Base-by-base conservation (phyloP, 2,888 invertebrate species). In the Trissolcus brochymenae region DNA sequence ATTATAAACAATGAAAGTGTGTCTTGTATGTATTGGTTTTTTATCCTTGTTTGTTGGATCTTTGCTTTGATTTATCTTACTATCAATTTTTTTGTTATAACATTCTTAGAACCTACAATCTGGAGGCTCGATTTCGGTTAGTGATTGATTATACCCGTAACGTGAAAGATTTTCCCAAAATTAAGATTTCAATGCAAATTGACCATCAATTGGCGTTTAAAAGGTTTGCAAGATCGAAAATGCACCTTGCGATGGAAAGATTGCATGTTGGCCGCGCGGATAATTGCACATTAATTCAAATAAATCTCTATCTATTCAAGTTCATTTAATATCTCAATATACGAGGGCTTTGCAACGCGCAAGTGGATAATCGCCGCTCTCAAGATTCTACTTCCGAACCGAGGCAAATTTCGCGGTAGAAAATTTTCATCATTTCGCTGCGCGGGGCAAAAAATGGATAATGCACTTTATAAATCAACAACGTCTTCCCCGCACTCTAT, bases 381-480 rank as follows among this genome's bases (percentile, higher is more conserved):
- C 46, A 46, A 35, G 35, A 35, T 9, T 35, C 17, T 55, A 17
- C 51, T 51, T 51, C 51, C 16, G 43, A 65, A 19, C 49, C 55
- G n/a, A 16, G 53, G 17, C 35, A 62, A 51, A 54, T 54, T 41
- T 54, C 21, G 64, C 43, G 35, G 11, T 29, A 21, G 35, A 35
- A 64, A 64, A 54, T 64, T 64, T 64, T 51, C 64, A 64, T 64
- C 54, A 43, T 64, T 43, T 25, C 50, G 14, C 16, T 19, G 4
- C 14, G 9, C 17, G n/a, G 16, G 6, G 46, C 17, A 35, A 57
- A 57, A 57, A 67, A 59, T 50, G 14, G 17, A 41, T 65, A 73
- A 61, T 61, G 54, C 50, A 49, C 41, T 61, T n/a, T 35, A 73
- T 73, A 73, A 73, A 73, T 73, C 66, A 73, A 66, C 64, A 66